A percentile compares a stretch with the other conserved stretches of the same genome.
Conservation (phyloP, 30 jellyfish, hydroid and myxozoan species). For the Chrysaora quinquecirrha region DNA sequence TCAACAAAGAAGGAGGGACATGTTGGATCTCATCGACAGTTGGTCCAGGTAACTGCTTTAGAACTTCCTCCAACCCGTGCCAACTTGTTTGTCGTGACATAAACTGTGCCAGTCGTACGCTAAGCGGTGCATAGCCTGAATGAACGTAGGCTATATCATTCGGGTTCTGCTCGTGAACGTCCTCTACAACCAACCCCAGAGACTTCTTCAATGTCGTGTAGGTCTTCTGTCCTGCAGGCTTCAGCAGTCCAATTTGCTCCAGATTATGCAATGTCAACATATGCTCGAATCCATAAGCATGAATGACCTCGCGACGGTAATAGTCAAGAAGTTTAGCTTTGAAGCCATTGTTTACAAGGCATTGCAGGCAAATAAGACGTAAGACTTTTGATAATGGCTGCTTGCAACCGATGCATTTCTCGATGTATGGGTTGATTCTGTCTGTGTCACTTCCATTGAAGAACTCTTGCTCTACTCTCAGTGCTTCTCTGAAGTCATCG, state of each 20-base stretch:
- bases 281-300: conserved; percentile 95
- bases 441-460: conserved; percentile 95
- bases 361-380: conserved; percentile 89
- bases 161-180: conserved; percentile 94
- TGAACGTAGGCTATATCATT: conserved; percentile 95
- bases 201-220: conserved; percentile 84
- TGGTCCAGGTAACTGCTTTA: conserved; percentile 93
- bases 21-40: conserved; percentile 87
- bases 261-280: conserved; percentile 80
- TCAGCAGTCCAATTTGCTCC: conserved; percentile 89
- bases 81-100: conserved; percentile 91
- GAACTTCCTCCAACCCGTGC: conserved; percentile 93
- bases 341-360: conserved; percentile 92
- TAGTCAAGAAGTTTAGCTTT: conserved; percentile 89
- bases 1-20: conserved; percentile 91
- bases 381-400: conserved; percentile 85
- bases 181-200: conserved; percentile 89
- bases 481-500: conserved; percentile 92
- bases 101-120: conserved; percentile 93
- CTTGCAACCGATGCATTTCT: conserved; percentile 81
- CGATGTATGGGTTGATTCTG: conserved; percentile 87
- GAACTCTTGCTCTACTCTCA: conserved; percentile 92
- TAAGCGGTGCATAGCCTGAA: conserved; percentile 97
- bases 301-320: conserved; percentile 87
- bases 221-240: conserved; percentile 68